phyloP scores from a whole-genome alignment of 2,888 invertebrate genomes.

The Listrodromus nycthemerus region DNA sequence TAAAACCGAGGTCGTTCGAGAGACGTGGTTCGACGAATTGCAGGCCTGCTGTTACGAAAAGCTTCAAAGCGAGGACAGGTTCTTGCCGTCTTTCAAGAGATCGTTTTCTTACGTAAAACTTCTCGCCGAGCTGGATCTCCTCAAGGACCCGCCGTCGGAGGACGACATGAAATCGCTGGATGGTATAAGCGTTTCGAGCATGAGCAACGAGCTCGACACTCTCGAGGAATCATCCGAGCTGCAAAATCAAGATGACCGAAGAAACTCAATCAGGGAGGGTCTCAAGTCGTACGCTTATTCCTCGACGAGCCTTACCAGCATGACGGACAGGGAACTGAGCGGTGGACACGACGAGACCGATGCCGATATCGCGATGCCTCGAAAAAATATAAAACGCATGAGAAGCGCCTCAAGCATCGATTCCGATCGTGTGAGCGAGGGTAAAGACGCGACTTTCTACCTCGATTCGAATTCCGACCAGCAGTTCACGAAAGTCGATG shows the following conservation, averaged over 20 bases:
- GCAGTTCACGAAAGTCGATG: slow-evolving; percentile 77
- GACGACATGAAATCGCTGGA: slow-evolving; percentile 87
- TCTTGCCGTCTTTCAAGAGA: slow-evolving; percentile 88
- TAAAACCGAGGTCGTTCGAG: slow-evolving; percentile 87
- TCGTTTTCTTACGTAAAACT: slow-evolving; percentile 89
- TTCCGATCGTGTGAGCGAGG: slow-evolving; percentile 71
- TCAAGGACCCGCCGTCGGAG: slow-evolving; percentile 86
- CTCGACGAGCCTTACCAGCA: slow-evolving; percentile 73
- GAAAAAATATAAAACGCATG: slow-evolving; percentile 68
- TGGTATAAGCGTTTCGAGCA: slow-evolving; percentile 86
- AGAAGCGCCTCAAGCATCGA: slow-evolving; percentile 73
- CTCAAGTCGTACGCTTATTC: slow-evolving; percentile 73
- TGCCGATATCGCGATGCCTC: slow-evolving; percentile 51
- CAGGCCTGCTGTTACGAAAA: slow-evolving; percentile 90
- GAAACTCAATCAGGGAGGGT: slow-evolving; percentile 66
- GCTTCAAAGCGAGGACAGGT: slow-evolving; percentile 86
- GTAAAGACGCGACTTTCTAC: slow-evolving; percentile 75
- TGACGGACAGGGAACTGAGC: slow-evolving; percentile 67
- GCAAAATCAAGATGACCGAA: slow-evolving; percentile 67
- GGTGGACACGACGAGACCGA: slow-evolving; percentile 72
- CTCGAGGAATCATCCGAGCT: slow-evolving; percentile 76
- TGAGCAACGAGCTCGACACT: slow-evolving; percentile 80
- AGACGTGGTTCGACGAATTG: slow-evolving; percentile 94
- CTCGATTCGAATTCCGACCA: slow-evolving; percentile 76
- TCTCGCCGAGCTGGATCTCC: slow-evolving; percentile 90